Base-by-base conservation (phyloP, 2,888 invertebrate species). In the Tyria jacobaeae region DNA sequence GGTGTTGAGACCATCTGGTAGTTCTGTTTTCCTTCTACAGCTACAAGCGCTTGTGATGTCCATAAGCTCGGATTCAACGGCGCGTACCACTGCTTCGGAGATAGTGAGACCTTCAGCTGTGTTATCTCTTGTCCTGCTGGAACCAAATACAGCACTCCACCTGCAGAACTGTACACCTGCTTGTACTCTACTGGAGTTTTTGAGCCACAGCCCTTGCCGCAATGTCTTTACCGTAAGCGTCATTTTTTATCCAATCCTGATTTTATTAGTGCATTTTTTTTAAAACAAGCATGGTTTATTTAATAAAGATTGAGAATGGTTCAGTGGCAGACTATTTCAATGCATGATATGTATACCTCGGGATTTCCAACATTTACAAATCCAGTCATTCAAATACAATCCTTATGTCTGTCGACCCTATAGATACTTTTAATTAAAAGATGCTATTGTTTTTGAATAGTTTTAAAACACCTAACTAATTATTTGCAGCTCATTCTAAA, bases 51-150 rank as follows among this genome's bases (percentile, higher is more conserved):
- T 0, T 96, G 97, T 72, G 94, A 94, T 69, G 87, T 95, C 1
- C 94, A 94, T 25, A 96, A 96, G 68, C 83, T 97, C 5, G 94
- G 94, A 0, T 97, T 97, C 85, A 97, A 97, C 87, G 98, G 97
- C 15, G 96, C 95, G 21, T 97, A 96, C 88, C 95, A 95, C 41
- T 98, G 98, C 81, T 93, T 93, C 1, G 96, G 96, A 2, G 94
- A 95, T 73, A 90, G 87, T 7, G 94, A 95, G 41, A 85, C 90
- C 35, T 95, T 96, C 70, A 94, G 94, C 5, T 98, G 98, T 83
- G 87, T 89, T 1, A 83, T 98, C 10, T 89, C 84, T 5, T 98
- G 98, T 75, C 96, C 97, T 0, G 76, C 87, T 0, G 96, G 96
- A 0, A 88, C 96, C 15, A 81, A 91, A 21, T 96, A 96, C 78